Evolutionary conservation across 2,888 invertebrate genomes (phyloP).

Genomic region (Hofmannophila pseudospretella): DNA sequence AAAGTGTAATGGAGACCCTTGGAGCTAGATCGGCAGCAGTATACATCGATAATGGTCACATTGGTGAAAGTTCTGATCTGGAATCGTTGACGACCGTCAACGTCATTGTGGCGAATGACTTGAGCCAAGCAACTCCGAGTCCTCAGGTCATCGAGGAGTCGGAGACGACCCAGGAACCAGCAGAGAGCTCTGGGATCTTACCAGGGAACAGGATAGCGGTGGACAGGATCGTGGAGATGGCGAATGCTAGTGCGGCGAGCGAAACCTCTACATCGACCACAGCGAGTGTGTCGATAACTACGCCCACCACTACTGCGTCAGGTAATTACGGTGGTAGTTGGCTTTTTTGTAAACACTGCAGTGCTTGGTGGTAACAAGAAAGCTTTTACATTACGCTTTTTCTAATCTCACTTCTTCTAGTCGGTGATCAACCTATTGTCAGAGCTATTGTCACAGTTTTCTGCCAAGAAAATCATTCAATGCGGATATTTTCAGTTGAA

Average conservation of each 20-base stretch:
- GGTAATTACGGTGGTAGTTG: constrained; percentile 37
- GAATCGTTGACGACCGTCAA: constrained; percentile 70
- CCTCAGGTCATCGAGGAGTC: constrained; percentile 39
- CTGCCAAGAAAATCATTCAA: too few species aligned
- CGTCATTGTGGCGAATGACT: constrained; percentile 66
- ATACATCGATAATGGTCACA: constrained; percentile 64
- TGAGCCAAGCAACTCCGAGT: constrained; percentile 42
- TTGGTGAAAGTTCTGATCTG: constrained; percentile 54
- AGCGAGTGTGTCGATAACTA: constrained; percentile 43
- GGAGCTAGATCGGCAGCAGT: constrained; percentile 69
- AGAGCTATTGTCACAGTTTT: too few species aligned
- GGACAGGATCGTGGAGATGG: constrained; percentile 64
- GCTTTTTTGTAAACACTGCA: constrained; percentile 1
- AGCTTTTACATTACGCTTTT: too few species aligned
- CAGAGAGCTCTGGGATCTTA: constrained; percentile 41
- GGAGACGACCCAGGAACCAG: constrained; percentile 29
- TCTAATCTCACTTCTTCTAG: too few species aligned
- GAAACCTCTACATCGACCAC: constrained; percentile 35
- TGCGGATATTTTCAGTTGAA: too few species aligned
- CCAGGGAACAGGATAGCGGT: constrained; percentile 57
- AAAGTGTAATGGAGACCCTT: constrained; percentile 71
- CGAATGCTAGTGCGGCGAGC: constrained; percentile 33
- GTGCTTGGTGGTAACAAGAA: too few species aligned
- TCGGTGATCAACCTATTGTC: too few species aligned
- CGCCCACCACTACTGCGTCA: constrained; percentile 62